Base-by-base conservation (phyloP, 2,797 vertebrate species). In the Merluccius polli region DNA sequence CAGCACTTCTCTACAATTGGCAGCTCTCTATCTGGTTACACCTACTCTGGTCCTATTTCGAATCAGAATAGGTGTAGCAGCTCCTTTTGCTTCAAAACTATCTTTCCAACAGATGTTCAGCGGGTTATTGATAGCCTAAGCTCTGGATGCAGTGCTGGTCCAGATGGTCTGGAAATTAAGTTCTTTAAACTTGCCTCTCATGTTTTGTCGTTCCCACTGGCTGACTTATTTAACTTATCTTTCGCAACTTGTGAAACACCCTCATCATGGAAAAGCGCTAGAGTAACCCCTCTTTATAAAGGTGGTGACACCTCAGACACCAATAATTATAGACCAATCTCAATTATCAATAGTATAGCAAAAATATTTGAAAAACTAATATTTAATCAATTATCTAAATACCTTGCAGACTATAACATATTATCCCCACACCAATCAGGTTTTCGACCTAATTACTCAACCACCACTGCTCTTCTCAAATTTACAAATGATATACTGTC, bases 311-410 rank as follows among this genome's bases (percentile, higher is more conserved):
- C 38, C 33, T 36, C 27, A 21, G 70, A 38, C 41, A n/a, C 12
- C 27, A 72, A 44, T 29, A 44, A 72, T n/a, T 72, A 72, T 30
- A 41, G 71, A 44, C 71, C 71, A 11, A 72, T 48, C 41, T 72
- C 71, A 10, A 72, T 72, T 44, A 72, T 72, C 13, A 72, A 72
- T 12, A 72, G 36, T 30, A 72, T 44, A 72, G 38, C 36, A 72
- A 72, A 41, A 21, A 24, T 72, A 2, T 44, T 44, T 72, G 5
- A 72, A 44, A 72, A 72, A 5, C 1, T 48, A 18, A 44, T 44
- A 13, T 72, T 72, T 27, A 44, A 72, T 30, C 71, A 72, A 44
- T 10, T 72, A 72, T 72, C 38, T 27, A 24, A 44, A 72, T 41
- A 72, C 38, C 38, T 41, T 41, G 38, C 38, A 41, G 38, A 41